Percentiles rank a stretch among this genome's conserved stretches.
These are phyloP conservation scores for Percina caprodes DNA, from an alignment of 2,113 vertebrate genomes.

Conservation along the genomic window DNA sequence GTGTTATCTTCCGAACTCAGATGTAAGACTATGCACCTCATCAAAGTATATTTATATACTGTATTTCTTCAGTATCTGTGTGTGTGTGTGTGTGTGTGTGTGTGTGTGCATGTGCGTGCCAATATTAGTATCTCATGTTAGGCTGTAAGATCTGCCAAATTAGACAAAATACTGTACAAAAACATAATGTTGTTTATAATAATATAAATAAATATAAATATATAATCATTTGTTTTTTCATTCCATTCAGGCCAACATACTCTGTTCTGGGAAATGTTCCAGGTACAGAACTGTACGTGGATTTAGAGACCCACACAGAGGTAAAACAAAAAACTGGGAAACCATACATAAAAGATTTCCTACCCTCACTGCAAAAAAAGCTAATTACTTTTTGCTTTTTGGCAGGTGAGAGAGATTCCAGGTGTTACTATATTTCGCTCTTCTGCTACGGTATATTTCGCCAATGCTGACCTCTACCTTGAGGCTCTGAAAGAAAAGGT, in stretches of 20 bases:
- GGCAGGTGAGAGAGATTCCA: constrained; percentile 89
- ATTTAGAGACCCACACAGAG: constrained; percentile 87
- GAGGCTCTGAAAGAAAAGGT: constrained; percentile 93
- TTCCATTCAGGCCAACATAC: constrained; percentile 88
- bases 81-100: not conserved
- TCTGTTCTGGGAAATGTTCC: constrained; percentile 91
- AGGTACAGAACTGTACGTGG: constrained; percentile 90
- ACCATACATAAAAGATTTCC: not conserved
- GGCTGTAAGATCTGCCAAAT: not conserved
- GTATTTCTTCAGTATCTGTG: not conserved
- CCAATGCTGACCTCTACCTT: constrained; percentile 93
- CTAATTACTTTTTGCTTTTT: constrained; percentile 11
- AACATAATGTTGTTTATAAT: not conserved
- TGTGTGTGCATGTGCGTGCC: not conserved
- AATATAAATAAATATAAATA: too few relatives aligned
- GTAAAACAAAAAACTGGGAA: constrained; percentile 72
- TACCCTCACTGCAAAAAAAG: not conserved
- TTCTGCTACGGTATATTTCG: constrained; percentile 94
- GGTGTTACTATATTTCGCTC: constrained; percentile 95
- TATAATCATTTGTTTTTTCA: not conserved
- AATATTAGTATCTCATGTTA: not conserved
- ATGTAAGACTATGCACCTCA: constrained; percentile 80
- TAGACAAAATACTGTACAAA: not conserved
- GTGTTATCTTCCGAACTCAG: constrained; percentile 93
- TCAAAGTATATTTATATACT: not conserved